Conservation (phyloP, 2,113 vertebrate species). For the Pitta sordida region DNA sequence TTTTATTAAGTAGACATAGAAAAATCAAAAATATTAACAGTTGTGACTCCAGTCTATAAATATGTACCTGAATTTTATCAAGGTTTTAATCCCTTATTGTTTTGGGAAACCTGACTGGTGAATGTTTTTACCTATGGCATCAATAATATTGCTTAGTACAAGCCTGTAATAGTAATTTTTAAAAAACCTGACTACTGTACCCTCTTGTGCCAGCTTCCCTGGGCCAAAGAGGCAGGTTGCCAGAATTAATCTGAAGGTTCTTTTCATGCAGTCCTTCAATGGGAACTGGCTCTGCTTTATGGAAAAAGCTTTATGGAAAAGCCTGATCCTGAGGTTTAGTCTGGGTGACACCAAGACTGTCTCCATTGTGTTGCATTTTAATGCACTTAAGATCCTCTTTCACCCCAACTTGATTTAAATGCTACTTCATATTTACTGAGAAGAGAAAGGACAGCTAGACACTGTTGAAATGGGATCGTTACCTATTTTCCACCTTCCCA, state of each 20-base stretch:
- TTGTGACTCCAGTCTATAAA: background rate
- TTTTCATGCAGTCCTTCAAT: background rate
- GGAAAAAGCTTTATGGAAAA: background rate
- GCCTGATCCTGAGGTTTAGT: background rate
- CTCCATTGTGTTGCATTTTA: background rate
- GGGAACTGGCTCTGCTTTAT: background rate
- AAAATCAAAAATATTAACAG: background rate
- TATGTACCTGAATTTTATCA: background rate
- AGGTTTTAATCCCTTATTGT: background rate
- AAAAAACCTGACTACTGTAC: background rate
- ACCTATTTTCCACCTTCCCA: background rate
- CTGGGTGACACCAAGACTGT: background rate
- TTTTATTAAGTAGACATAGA: background rate
- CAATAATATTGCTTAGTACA: background rate
- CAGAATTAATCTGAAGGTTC: background rate
- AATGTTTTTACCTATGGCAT: background rate
- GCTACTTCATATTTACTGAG: background rate
- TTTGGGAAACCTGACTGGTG: background rate
- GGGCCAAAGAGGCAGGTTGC: background rate
- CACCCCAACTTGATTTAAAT: background rate
- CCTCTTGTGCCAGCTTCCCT: background rate
- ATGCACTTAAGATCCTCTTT: fast-evolving
- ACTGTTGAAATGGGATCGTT: background rate
- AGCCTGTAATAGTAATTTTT: background rate
- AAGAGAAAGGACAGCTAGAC: background rate